Evolutionary conservation across 1,140 invertebrate species (phyloP).

Genomic region (Dendrolimus punctatus): DNA sequence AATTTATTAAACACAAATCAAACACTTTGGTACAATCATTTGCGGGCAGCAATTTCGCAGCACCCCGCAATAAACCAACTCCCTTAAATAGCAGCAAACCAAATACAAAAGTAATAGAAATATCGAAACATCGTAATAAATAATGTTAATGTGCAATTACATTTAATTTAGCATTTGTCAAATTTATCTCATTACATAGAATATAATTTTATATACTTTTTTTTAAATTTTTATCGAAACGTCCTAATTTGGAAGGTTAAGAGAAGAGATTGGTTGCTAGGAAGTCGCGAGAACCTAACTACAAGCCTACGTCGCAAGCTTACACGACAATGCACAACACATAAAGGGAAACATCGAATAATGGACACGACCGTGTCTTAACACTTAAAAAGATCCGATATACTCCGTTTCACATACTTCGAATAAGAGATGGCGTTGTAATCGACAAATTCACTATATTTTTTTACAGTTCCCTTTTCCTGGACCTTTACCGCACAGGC

Average conservation of each 20-base stretch:
- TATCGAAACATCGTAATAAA: not conserved
- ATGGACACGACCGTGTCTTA: constrained; percentile 56
- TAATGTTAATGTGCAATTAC: constrained; percentile 8
- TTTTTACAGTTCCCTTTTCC: no score
- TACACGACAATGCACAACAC: constrained; percentile 61
- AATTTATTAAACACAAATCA: constrained; percentile 68
- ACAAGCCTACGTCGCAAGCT: constrained; percentile 63
- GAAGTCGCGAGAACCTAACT: constrained; percentile 67
- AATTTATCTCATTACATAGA: constrained; percentile 33
- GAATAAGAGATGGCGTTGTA: no score
- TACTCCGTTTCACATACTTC: no score
- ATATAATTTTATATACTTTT: constrained; percentile 44
- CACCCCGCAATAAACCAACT: constrained; percentile 27
- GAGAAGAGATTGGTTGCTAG: constrained; percentile 64
- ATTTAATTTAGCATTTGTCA: constrained; percentile 1
- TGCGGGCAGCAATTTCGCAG: constrained; percentile 46
- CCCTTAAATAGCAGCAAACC: constrained; percentile 41
- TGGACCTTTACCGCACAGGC: no score
- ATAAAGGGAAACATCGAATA: constrained; percentile 57
- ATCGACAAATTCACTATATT: no score
- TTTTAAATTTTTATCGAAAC: constrained; percentile 57
- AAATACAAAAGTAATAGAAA: constrained; percentile 32
- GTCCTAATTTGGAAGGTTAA: constrained; percentile 61
- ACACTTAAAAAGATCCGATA: constrained; percentile 16
- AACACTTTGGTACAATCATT: constrained; percentile 73